Percentiles rank a stretch among this genome's conserved stretches.
These are phyloP conservation scores for Amia ocellicauda DNA, from an alignment of 2,113 vertebrate species.

Conservation along the genomic window DNA sequence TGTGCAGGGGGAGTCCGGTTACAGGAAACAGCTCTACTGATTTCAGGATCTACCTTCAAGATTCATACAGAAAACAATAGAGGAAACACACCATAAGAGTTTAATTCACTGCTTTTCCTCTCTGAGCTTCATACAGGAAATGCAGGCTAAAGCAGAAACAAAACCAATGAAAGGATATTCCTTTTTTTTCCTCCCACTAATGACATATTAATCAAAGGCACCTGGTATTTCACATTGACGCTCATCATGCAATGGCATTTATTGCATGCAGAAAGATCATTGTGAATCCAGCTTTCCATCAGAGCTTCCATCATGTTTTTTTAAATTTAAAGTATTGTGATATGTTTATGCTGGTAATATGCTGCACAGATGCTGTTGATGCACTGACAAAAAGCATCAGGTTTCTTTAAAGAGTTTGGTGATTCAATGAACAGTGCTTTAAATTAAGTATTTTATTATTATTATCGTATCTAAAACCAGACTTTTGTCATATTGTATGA, in stretches of 20 bases:
- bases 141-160: background rate
- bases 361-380: no score
- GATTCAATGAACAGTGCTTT: background rate
- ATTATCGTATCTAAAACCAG: background rate
- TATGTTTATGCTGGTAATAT: no score
- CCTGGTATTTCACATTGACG: background rate
- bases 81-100: background rate
- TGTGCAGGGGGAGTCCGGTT: background rate
- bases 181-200: background rate
- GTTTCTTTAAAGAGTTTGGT: no score
- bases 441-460: background rate
- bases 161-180: background rate
- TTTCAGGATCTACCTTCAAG: background rate
- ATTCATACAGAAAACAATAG: background rate
- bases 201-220: background rate
- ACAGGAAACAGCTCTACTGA: background rate
- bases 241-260: background rate
- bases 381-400: no score
- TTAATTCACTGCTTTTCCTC: background rate
- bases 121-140: slow-evolving; percentile 1
- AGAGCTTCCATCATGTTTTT: no score
- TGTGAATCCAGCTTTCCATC: no score
- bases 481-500: no score
- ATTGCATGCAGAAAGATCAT: background rate
- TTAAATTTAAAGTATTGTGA: no score